Conservation (phyloP, 2,797 vertebrate species). For the Australoheros facetus region DNA sequence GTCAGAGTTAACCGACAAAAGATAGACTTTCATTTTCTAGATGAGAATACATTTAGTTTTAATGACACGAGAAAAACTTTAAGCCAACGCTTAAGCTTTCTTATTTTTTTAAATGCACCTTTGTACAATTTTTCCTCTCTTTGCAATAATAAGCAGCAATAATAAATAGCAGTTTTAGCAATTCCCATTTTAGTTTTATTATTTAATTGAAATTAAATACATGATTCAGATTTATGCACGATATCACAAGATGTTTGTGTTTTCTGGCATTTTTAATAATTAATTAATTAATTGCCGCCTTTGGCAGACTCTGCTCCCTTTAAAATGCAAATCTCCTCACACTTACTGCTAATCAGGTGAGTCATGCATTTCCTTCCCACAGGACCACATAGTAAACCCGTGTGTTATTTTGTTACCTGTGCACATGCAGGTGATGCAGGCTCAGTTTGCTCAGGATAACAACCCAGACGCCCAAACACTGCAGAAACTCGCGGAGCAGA, state of each 20-base stretch:
- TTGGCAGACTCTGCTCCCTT: background rate
- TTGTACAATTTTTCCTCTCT: rapidly evolving
- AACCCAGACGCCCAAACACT: constrained; percentile 93
- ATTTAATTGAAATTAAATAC: background rate
- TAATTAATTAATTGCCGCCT: background rate
- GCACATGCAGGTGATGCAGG: constrained; percentile 90
- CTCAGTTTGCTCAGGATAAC: constrained; percentile 95
- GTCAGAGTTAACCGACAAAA: background rate
- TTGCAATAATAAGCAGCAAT: rapidly evolving
- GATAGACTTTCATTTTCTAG: too few relatives aligned
- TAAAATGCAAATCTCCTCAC: background rate
- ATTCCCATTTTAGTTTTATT: background rate
- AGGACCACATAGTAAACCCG: background rate
- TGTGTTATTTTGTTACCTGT: background rate
- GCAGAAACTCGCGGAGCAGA: constrained; percentile 93
- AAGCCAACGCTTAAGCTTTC: rapidly evolving
- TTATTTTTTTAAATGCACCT: background rate
- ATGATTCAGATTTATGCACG: background rate
- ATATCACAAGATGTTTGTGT: background rate
- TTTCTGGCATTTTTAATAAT: background rate
- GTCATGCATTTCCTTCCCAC: background rate
- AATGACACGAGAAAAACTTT: too few relatives aligned
- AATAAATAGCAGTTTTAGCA: background rate
- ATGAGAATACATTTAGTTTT: too few relatives aligned
- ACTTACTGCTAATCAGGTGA: background rate